Conservation (phyloP, 1,140 invertebrate species). For the Cepaea nemoralis region DNA sequence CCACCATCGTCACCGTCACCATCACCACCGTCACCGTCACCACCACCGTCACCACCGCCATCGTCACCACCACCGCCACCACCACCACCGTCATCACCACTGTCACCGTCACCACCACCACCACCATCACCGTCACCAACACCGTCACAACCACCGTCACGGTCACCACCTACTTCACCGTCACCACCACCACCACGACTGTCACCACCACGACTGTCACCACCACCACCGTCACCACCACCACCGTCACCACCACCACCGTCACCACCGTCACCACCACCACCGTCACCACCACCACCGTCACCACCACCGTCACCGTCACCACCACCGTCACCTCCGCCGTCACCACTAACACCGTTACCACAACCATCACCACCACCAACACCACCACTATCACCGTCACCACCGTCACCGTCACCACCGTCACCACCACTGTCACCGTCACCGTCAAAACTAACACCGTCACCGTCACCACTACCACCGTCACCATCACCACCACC, state of each 20-base stretch:
- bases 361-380: conserved; percentile 1
- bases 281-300: background rate
- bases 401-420: background rate
- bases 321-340: background rate
- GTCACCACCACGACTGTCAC: background rate
- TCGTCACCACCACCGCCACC: background rate
- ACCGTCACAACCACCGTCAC: background rate
- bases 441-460: conserved; percentile 24
- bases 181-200: background rate
- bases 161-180: background rate
- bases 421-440: background rate
- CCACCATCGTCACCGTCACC: background rate
- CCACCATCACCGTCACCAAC: background rate
- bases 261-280: background rate
- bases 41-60: background rate
- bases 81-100: background rate
- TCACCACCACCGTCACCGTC: background rate
- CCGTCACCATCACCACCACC: conserved; percentile 34
- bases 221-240: background rate
- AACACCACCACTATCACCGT: background rate
- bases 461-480: conserved; percentile 33
- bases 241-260: background rate
- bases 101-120: background rate
- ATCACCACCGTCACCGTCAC: background rate
- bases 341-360: background rate